phyloP scores from a whole-genome alignment of 2,113 vertebrate genomes.

The Saguinus imperator region DNA sequence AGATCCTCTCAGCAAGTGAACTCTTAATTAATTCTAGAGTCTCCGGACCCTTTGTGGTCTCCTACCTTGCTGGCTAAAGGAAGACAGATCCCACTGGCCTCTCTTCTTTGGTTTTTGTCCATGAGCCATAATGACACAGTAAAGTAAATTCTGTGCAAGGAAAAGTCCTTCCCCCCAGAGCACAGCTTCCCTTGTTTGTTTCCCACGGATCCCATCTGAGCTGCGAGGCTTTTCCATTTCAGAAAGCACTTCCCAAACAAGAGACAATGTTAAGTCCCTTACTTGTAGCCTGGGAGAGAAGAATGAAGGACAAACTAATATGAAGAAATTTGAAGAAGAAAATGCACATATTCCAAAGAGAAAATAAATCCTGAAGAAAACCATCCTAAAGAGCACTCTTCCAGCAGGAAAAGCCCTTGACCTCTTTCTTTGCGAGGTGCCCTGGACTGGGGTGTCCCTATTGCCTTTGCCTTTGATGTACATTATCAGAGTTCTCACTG shows the following conservation, averaged over 20 bases:
- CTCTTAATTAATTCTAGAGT: background rate
- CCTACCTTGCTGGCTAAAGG: background rate
- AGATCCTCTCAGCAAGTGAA: background rate
- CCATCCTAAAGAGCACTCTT: background rate
- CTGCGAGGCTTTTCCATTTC: background rate
- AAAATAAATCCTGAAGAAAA: background rate
- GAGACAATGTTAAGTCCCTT: background rate
- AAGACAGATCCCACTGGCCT: background rate
- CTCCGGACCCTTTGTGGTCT: background rate
- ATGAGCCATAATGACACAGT: background rate
- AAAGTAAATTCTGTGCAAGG: background rate
- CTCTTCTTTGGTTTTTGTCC: background rate
- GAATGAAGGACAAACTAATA: background rate
- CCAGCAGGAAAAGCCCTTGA: background rate
- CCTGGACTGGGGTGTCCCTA: too few species aligned
- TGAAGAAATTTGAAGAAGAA: background rate
- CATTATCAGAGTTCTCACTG: background rate
- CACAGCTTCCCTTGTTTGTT: background rate
- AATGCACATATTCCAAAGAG: background rate
- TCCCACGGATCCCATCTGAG: background rate
- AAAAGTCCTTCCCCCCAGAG: background rate
- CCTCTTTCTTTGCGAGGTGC: too few species aligned
- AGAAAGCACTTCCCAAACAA: background rate
- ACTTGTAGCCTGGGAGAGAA: background rate
- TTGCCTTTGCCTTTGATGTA: background rate